These are phyloP conservation scores for Manis crassicaudata DNA, from an alignment of 2,797 vertebrate species.

Conservation along the genomic window DNA sequence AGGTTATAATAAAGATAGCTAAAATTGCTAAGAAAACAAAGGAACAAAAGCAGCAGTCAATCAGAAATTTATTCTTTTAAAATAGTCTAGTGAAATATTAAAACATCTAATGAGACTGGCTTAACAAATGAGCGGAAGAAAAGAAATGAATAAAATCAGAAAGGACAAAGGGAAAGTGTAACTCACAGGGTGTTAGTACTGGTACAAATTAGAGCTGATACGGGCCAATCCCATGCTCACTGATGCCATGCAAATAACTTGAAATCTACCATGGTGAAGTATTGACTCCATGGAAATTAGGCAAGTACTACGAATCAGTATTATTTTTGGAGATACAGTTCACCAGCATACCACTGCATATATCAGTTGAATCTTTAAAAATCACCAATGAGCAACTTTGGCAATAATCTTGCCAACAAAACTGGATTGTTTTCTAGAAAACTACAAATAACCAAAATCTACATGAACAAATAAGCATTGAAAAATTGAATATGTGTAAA, in stretches of 20 bases:
- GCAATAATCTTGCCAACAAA: background rate
- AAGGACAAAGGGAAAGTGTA: background rate
- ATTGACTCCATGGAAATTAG: background rate
- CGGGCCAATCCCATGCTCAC: background rate
- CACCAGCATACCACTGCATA: background rate
- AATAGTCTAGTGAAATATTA: background rate
- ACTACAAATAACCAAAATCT: background rate
- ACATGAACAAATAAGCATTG: background rate
- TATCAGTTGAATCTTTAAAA: background rate
- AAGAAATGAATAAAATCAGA: background rate
- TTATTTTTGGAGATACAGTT: background rate
- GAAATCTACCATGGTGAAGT: background rate
- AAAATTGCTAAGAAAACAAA: background rate
- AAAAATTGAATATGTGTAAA: background rate
- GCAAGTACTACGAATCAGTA: background rate
- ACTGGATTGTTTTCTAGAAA: background rate
- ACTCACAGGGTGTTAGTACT: background rate
- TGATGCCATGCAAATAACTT: background rate
- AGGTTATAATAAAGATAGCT: background rate
- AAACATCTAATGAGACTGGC: background rate
- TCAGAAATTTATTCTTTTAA: background rate
- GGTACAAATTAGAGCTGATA: background rate
- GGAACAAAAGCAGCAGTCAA: background rate
- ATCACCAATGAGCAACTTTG: background rate
- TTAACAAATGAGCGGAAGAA: background rate